phyloP scores from a whole-genome alignment of 2,888 invertebrate species.

The Phengaris alcon region DNA sequence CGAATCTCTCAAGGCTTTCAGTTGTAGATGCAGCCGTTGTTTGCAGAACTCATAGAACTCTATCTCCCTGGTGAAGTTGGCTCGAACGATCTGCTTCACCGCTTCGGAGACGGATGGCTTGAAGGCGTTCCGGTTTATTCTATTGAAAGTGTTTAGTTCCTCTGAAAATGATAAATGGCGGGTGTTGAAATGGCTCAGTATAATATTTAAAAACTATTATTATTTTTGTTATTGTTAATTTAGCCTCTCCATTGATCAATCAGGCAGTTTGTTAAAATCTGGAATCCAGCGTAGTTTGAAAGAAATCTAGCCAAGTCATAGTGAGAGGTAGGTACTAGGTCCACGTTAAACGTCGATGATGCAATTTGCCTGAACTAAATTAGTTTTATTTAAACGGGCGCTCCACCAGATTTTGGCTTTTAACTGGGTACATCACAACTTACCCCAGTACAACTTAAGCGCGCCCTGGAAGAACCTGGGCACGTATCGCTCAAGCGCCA shows the following conservation, averaged over 20 bases:
- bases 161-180: slow-evolving; percentile 71
- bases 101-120: slow-evolving; percentile 92
- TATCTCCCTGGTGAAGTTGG: slow-evolving; percentile 92
- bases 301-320: not conserved
- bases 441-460: slow-evolving; percentile 88
- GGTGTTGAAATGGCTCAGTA: too few species aligned
- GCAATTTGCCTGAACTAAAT: too few species aligned
- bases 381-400: too few species aligned
- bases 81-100: slow-evolving; percentile 90
- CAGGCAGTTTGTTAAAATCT: not conserved
- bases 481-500: slow-evolving; percentile 91
- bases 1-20: slow-evolving; percentile 84
- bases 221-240: too few species aligned
- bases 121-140: slow-evolving; percentile 91
- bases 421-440: slow-evolving; percentile 43
- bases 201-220: too few species aligned
- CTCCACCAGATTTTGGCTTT: too few species aligned
- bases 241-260: too few species aligned
- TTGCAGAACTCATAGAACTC: slow-evolving; percentile 95
- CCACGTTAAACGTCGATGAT: too few species aligned
- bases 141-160: slow-evolving; percentile 86
- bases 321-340: not conserved
- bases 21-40: slow-evolving; percentile 89
- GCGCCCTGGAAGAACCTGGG: slow-evolving; percentile 92
- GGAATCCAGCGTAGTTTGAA: not conserved